phyloP scores from a whole-genome alignment of 30 jellyfish, hydroid and myxozoan genomes.

The Cassiopea andromeda region DNA sequence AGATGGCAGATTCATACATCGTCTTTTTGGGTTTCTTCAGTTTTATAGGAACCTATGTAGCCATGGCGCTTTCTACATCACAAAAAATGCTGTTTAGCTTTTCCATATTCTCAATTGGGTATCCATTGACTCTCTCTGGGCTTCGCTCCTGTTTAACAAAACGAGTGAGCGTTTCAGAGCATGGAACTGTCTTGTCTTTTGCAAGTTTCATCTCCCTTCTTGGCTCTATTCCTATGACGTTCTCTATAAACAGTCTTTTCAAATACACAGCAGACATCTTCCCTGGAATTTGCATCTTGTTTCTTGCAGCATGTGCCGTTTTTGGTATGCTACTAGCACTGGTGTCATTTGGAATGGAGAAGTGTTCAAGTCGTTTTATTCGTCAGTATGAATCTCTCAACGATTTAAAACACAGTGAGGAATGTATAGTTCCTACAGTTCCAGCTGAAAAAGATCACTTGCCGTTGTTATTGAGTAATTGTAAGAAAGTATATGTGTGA shows the following conservation, averaged over 20 bases:
- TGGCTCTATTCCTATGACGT: background rate
- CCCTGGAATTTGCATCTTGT: background rate
- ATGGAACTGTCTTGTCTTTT: conserved; percentile 16
- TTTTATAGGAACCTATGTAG: conserved; percentile 7
- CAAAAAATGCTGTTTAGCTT: background rate
- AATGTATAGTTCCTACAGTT: too few species aligned
- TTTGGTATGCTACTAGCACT: background rate
- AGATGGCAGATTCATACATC: background rate
- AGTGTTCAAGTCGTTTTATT: background rate
- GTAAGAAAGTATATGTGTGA: too few species aligned
- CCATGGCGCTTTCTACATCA: conserved; percentile 7
- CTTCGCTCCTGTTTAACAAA: conserved; percentile 19
- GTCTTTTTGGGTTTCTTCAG: conserved; percentile 4
- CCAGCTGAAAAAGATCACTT: too few species aligned
- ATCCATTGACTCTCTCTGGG: conserved; percentile 18
- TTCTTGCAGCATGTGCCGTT: background rate
- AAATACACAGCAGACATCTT: background rate
- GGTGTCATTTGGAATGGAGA: background rate
- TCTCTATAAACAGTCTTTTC: conserved; percentile 8
- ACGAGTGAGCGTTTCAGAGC: background rate
- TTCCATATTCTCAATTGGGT: background rate
- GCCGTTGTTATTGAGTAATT: too few species aligned
- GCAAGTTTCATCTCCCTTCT: conserved; percentile 6
- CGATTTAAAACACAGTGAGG: too few species aligned
- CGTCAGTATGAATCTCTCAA: background rate